Conservation (phyloP, 2,888 invertebrate genomes). For the Diarsia brunnea region DNA sequence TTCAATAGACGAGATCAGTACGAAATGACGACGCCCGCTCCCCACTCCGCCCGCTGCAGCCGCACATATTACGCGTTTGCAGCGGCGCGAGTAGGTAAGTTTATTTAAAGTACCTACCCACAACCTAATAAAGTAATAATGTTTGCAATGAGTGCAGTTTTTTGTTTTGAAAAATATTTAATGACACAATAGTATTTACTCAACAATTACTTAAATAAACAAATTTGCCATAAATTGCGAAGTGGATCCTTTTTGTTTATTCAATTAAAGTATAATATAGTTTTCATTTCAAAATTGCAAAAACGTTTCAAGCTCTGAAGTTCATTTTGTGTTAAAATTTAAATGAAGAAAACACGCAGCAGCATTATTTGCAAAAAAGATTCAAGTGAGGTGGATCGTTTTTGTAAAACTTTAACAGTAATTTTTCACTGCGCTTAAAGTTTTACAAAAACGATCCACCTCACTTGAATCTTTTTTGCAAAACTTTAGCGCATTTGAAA, state of each 20-base stretch:
- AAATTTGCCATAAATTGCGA: no score
- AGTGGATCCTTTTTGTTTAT: constrained; percentile 34
- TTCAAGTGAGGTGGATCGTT: constrained; percentile 37
- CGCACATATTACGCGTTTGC: constrained; percentile 32
- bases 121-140: constrained; percentile 46
- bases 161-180: constrained; percentile 31
- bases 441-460: constrained; percentile 39
- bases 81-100: constrained; percentile 42
- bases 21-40: constrained; percentile 39
- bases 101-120: constrained; percentile 32
- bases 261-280: constrained; percentile 43
- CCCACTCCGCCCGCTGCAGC: constrained; percentile 41
- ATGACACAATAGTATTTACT: constrained; percentile 29
- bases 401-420: constrained; percentile 37
- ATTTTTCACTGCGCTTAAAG: constrained; percentile 34
- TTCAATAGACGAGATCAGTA: constrained; percentile 42
- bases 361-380: constrained; percentile 41
- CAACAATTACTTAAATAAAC: constrained; percentile 14
- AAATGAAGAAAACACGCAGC: constrained; percentile 29
- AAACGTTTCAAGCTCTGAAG: constrained; percentile 38
- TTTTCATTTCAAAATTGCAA: constrained; percentile 38
- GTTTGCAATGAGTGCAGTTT: constrained; percentile 36
- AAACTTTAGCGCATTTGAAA: no score
- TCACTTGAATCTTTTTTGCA: no score
- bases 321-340: constrained; percentile 36